phyloP scores from a whole-genome alignment of 1,140 invertebrate genomes.

The Magallana ariakensis region DNA sequence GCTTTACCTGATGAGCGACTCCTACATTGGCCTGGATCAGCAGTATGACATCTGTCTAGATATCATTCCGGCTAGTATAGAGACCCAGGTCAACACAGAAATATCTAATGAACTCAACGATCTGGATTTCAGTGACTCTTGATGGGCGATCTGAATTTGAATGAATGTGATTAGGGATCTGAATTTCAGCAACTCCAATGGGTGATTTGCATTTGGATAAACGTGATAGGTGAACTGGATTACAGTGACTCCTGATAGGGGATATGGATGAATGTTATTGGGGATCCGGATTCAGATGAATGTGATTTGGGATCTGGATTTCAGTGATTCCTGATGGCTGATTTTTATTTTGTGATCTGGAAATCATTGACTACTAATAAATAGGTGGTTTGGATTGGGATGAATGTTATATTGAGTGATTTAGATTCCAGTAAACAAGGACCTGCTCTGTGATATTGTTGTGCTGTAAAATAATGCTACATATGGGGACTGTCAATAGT shows the following conservation, averaged over 20 bases:
- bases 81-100: conserved; percentile 74
- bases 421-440: no score
- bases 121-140: conserved; percentile 46
- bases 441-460: no score
- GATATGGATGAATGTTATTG: no score
- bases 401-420: not conserved
- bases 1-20: conserved; percentile 95
- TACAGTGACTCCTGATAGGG: not conserved
- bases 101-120: conserved; percentile 62
- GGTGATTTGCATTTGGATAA: not conserved
- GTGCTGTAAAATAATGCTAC: no score
- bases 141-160: not conserved
- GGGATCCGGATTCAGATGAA: no score
- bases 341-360: no score
- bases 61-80: conserved; percentile 70
- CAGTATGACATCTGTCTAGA: conserved; percentile 86
- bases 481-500: not conserved
- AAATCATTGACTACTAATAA: no score
- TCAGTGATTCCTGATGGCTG: conserved; percentile 21
- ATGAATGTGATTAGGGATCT: not conserved
- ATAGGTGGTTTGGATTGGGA: no score
- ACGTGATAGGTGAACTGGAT: not conserved
- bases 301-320: no score
- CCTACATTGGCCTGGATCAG: conserved; percentile 96
- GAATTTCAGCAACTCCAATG: not conserved